Evolutionary conservation across 2,113 vertebrate species (phyloP), one percentile per base, ranked within the genome.

Genomic region (Labrus mixtus): DNA sequence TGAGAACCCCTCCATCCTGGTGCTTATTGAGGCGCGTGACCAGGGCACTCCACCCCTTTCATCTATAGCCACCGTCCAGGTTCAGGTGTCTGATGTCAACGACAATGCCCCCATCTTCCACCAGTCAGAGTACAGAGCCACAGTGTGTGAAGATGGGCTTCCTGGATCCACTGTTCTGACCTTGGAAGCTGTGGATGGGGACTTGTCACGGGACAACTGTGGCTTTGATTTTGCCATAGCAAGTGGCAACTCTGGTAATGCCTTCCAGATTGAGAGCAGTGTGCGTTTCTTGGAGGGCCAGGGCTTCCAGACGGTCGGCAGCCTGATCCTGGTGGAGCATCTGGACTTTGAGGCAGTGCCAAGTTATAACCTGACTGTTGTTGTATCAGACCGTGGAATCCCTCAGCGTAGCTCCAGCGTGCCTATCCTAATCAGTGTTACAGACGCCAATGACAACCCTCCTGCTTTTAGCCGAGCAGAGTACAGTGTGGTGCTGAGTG

Each of bases 261-360:
- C 94, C 65, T 99, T 99, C 92, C 97, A 97, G 89, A 94, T 99
- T 78, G 97, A 99, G 87, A 96, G 96, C 87, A 95, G 95, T 0
- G 93, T 97, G 53, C 93, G 91, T 8, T 95, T 95, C 87, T 89
- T 91, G 2, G 93, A 96, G 62, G 95, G 95, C 0, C 95, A 89
- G 2, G 93, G 94, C 20, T 96, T 97, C 78, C 94, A 90, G 87
- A 95, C 90, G 0, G 94, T 96, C 33, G 97, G 96, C 1, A 96
- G 94, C 29, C 88, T 99, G 57, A 95, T 99, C 60, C 89, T 99
- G 2, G 96, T 96, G 17, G 97, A 98, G 53, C 70, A 92, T 16
- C 90, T 99, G 62, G 98, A 99, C 89, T 99, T 98, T 3, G 98
- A 99, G 93, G 89, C 89, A 4, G 90, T 94, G 57, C 89, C 95